Conservation (phyloP, 1,140 invertebrate genomes). For the Eufriesea mexicana region DNA sequence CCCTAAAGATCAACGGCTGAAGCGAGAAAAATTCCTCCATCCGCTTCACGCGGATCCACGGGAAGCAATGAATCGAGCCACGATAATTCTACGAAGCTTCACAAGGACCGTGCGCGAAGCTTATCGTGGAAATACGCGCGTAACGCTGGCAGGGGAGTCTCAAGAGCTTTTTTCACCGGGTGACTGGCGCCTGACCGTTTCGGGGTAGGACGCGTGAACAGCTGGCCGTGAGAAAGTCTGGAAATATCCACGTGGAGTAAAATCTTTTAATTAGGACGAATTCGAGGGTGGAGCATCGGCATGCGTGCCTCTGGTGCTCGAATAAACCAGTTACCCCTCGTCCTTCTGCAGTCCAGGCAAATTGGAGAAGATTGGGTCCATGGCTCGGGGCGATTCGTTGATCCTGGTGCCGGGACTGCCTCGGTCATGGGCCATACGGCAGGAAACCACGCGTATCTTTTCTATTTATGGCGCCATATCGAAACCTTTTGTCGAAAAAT, state of each 20-base stretch:
- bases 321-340: constrained; percentile 56
- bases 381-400: constrained; percentile 41
- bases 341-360: constrained; percentile 49
- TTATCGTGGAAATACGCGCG: constrained; percentile 38
- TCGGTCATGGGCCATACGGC: not conserved
- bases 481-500: constrained; percentile 3
- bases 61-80: constrained; percentile 9
- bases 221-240: constrained; percentile 58
- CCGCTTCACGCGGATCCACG: no score
- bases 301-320: constrained; percentile 32
- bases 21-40: no score
- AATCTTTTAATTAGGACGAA: constrained; percentile 65
- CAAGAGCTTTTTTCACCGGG: constrained; percentile 38
- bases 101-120: not conserved
- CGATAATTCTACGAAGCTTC: constrained; percentile 31
- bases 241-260: constrained; percentile 36
- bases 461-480: not conserved
- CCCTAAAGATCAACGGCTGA: no score
- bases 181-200: constrained; percentile 36
- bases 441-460: constrained; percentile 37
- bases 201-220: constrained; percentile 32
- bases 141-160: constrained; percentile 28
- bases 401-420: not conserved
- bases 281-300: constrained; percentile 44
- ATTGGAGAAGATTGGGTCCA: constrained; percentile 55